A percentile compares a stretch with the other conserved stretches of the same genome.
phyloP scores from a whole-genome alignment of 2,113 vertebrate species.

The Forbesichthys agassizii region DNA sequence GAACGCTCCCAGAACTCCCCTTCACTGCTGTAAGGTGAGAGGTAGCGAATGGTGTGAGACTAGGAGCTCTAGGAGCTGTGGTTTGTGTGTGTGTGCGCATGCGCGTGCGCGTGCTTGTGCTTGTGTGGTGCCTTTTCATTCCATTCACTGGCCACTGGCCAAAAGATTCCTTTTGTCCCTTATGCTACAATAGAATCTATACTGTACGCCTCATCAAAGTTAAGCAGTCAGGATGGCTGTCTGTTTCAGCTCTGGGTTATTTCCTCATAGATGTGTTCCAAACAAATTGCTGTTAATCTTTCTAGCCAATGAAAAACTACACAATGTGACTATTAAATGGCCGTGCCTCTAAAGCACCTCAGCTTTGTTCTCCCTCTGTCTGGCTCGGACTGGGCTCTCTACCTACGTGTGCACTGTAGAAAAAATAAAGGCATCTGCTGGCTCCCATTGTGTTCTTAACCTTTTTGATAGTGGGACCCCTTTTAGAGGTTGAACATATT shows the following conservation, averaged over 20 bases:
- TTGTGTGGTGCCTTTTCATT: no score
- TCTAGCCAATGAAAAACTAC: constrained; percentile 5
- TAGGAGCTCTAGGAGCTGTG: no score
- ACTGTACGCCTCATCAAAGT: neutral
- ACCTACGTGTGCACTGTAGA: constrained; percentile 41
- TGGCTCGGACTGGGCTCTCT: constrained; percentile 39
- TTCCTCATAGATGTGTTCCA: constrained; percentile 8
- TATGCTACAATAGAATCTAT: neutral
- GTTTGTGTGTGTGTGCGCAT: no score
- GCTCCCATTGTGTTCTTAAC: neutral
- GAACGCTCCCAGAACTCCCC: no score
- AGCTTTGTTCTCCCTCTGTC: constrained; percentile 29
- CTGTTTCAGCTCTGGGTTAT: neutral
- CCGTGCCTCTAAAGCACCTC: constrained; percentile 14
- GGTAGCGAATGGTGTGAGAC: no score
- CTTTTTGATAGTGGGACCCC: no score
- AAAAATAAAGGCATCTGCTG: constrained; percentile 19
- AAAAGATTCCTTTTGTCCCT: neutral
- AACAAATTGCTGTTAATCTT: neutral
- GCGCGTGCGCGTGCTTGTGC: no score
- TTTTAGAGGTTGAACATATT: no score
- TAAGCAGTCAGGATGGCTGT: neutral
- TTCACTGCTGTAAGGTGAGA: no score
- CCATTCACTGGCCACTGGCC: neutral
- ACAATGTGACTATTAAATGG: constrained; percentile 26